A percentile compares a stretch with the other conserved stretches of the same genome.
Conservation (phyloP, 2,888 invertebrate genomes). For the Chrysina gloriosa region DNA sequence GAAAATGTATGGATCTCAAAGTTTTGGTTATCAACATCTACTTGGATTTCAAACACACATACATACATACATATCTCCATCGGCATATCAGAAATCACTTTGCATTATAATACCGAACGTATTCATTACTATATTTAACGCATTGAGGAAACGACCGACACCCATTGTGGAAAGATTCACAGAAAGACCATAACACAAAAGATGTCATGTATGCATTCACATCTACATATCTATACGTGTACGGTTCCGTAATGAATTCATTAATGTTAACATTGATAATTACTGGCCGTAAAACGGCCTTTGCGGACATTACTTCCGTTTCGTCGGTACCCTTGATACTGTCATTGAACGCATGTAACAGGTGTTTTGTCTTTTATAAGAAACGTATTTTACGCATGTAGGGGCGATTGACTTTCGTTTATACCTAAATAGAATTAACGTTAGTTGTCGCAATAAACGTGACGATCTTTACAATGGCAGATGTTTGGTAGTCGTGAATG, state of each 20-base stretch:
- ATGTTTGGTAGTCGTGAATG: too few relatives aligned
- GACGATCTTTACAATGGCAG: not conserved
- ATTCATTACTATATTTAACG: conserved; percentile 3
- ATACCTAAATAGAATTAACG: not conserved
- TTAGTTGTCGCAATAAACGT: not conserved
- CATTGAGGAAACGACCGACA: not conserved
- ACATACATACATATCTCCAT: not conserved
- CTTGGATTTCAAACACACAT: not conserved
- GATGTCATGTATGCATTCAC: conserved; percentile 4
- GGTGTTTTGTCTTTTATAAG: conserved; percentile 19
- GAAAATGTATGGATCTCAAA: not conserved
- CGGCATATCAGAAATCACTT: not conserved
- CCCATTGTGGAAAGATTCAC: not conserved
- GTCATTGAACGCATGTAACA: conserved; percentile 17
- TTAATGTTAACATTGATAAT: conserved; percentile 29
- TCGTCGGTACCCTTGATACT: conserved; percentile 13
- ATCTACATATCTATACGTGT: conserved; percentile 16
- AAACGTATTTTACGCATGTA: not conserved
- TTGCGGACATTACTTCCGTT: conserved; percentile 26
- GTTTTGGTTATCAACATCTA: not conserved
- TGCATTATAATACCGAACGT: not conserved
- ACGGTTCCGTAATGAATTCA: conserved; percentile 19
- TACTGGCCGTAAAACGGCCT: conserved; percentile 19
- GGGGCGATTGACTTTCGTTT: not conserved
- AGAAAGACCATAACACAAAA: conserved; percentile 16